Evolutionary conservation across 2,797 vertebrate species (phyloP).

Genomic region (Mormyrops attenuatus): DNA sequence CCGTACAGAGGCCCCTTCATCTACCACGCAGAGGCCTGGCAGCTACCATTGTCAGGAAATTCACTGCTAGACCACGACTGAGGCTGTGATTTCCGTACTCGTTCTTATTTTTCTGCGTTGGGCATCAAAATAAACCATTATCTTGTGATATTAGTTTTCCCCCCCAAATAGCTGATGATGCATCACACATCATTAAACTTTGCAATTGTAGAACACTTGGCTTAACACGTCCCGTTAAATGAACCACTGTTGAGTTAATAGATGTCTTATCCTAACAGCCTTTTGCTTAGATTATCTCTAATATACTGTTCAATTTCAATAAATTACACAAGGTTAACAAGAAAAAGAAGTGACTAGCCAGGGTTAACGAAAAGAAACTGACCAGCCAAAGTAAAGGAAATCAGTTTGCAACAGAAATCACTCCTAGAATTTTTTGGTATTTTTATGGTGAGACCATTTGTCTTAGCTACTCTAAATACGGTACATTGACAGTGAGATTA

Average conservation of each 20-base stretch:
- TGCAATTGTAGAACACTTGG: neutral
- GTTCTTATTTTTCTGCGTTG: neutral
- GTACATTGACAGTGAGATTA: neutral
- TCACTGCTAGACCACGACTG: constrained; percentile 25
- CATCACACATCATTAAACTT: neutral
- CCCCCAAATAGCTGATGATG: neutral
- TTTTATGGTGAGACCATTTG: neutral
- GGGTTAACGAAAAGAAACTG: neutral
- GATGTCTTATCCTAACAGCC: neutral
- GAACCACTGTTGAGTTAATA: neutral
- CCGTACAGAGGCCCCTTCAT: neutral
- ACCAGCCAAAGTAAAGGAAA: neutral
- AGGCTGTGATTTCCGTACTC: neutral
- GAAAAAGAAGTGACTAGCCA: neutral
- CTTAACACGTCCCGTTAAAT: neutral
- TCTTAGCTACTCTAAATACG: neutral
- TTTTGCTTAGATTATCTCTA: neutral
- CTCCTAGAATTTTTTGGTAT: neutral
- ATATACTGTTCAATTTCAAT: neutral
- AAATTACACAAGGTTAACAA: neutral
- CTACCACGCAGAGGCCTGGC: constrained; percentile 23
- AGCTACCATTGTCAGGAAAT: neutral
- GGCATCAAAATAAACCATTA: neutral
- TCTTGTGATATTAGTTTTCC: neutral
- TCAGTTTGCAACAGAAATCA: neutral